Evolutionary conservation across 2,113 vertebrate genomes (phyloP).

Genomic region (Litocranius walleri): DNA sequence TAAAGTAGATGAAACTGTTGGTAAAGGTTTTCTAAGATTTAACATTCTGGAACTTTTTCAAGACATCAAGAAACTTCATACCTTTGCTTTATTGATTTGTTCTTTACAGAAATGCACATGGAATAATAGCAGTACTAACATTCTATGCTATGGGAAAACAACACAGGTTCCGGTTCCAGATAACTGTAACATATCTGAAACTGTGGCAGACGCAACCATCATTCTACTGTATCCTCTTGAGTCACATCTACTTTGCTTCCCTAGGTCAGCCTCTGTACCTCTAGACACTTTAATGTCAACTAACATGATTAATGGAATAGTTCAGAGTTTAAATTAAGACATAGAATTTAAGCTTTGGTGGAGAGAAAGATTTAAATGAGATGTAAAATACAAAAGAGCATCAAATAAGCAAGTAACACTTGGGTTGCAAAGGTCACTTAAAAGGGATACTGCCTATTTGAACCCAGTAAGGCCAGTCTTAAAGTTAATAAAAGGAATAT

Average conservation of each 20-base stretch:
- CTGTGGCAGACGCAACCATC: not conserved
- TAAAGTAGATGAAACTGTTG: slow-evolving; percentile 63
- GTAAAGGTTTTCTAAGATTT: slow-evolving; percentile 64
- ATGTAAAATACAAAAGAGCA: slow-evolving; percentile 71
- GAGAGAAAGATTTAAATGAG: slow-evolving; percentile 65
- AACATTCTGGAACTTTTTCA: slow-evolving; percentile 71
- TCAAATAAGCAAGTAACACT: slow-evolving; percentile 86
- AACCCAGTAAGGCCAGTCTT: slow-evolving; percentile 84
- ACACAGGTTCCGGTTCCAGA: slow-evolving; percentile 48
- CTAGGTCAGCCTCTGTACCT: slow-evolving; percentile 27
- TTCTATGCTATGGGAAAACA: slow-evolving; percentile 63
- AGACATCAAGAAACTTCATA: slow-evolving; percentile 1
- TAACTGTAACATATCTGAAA: not conserved
- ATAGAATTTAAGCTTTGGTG: slow-evolving; percentile 54
- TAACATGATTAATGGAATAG: slow-evolving; percentile 48
- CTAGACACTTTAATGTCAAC: slow-evolving; percentile 20
- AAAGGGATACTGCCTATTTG: slow-evolving; percentile 83
- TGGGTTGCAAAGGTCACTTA: slow-evolving; percentile 87
- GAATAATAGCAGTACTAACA: slow-evolving; percentile 82
- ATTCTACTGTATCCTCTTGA: not conserved
- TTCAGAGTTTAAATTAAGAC: slow-evolving; percentile 74
- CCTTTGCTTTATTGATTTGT: slow-evolving; percentile 56
- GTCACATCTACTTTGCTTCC: slow-evolving; percentile 30
- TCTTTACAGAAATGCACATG: slow-evolving; percentile 81
- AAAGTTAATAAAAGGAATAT: slow-evolving; percentile 82